Percentiles rank a stretch among this genome's conserved stretches.
Conservation (phyloP, 2,797 vertebrate genomes). For the Sternarchorhynchus goeldii region DNA sequence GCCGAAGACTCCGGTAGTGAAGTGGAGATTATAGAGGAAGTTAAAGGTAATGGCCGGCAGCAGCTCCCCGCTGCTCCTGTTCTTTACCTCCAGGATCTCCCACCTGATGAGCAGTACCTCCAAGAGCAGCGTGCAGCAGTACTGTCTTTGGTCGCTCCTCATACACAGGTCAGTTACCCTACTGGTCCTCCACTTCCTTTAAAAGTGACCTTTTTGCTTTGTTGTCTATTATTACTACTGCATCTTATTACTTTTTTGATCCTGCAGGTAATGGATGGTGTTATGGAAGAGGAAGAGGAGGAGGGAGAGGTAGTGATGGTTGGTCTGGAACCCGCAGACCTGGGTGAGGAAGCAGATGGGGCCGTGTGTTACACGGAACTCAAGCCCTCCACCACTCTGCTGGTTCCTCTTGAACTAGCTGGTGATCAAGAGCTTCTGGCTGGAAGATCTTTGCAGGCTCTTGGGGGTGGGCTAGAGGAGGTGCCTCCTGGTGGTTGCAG, state of each 20-base stretch:
- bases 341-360: conserved; percentile 63
- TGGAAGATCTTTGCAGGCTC: conserved; percentile 60
- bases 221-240: background rate
- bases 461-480: conserved; percentile 65
- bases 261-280: conserved; percentile 63
- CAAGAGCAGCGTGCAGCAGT: conserved; percentile 68
- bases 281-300: conserved; percentile 50
- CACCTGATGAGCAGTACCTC: conserved; percentile 52
- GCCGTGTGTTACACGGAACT: conserved; percentile 73
- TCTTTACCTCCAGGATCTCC: conserved; percentile 56
- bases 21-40: conserved; percentile 78
- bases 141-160: conserved; percentile 66
- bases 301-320: conserved; percentile 75
- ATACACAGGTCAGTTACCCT: conserved; percentile 50
- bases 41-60: conserved; percentile 71
- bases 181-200: background rate
- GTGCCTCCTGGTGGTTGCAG: conserved; percentile 67
- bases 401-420: conserved; percentile 76
- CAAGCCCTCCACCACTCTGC: conserved; percentile 74
- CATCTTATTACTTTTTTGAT: background rate
- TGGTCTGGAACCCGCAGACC: conserved; percentile 66
- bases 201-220: background rate
- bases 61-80: conserved; percentile 60
- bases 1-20: conserved; percentile 74
- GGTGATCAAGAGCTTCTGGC: conserved; percentile 72